These are phyloP conservation scores for Drosophila arawakana DNA, from an alignment of 1,140 invertebrate genomes.

Conservation along the genomic window DNA sequence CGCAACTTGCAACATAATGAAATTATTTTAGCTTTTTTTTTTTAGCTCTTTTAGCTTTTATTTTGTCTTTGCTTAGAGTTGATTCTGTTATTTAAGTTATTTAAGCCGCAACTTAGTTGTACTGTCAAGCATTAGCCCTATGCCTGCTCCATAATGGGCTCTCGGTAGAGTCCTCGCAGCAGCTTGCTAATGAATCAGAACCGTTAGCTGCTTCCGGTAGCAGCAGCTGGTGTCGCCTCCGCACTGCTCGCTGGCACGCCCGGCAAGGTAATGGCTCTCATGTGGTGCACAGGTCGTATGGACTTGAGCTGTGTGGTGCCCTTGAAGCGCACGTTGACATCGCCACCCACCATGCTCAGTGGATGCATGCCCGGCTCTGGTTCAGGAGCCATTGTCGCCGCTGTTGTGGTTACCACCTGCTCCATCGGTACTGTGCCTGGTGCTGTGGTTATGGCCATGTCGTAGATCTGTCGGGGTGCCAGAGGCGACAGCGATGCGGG, in stretches of 20 bases:
- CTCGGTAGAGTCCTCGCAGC: conserved; percentile 67
- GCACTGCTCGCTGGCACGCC: conserved; percentile 44
- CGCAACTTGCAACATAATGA: conserved; percentile 63
- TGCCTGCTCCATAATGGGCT: conserved; percentile 41
- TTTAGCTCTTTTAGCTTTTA: too few species aligned
- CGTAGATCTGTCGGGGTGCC: conserved; percentile 57
- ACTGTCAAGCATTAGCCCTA: conserved; percentile 48
- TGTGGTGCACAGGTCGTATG: conserved; percentile 75
- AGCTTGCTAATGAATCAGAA: conserved; percentile 83
- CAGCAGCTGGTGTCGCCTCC: conserved; percentile 31
- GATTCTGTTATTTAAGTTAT: conserved; percentile 18
- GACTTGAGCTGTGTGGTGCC: conserved; percentile 88
- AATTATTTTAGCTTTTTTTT: conserved; percentile 58
- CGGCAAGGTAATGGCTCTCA: conserved; percentile 63
- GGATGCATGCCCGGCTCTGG: conserved; percentile 85
- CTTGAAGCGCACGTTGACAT: conserved; percentile 88
- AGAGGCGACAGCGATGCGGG: conserved; percentile 70
- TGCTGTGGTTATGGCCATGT: conserved; percentile 54
- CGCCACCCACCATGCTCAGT: conserved; percentile 86
- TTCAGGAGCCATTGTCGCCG: conserved; percentile 6
- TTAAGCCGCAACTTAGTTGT: conserved; percentile 65
- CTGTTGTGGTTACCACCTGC: conserved; percentile 34
- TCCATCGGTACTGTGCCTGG: conserved; percentile 39
- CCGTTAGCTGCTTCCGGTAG: conserved; percentile 80
- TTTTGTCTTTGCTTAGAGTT: conserved; percentile 27